Evolutionary conservation across 2,113 vertebrate species (phyloP).

Genomic region (Theristicus caerulescens): DNA sequence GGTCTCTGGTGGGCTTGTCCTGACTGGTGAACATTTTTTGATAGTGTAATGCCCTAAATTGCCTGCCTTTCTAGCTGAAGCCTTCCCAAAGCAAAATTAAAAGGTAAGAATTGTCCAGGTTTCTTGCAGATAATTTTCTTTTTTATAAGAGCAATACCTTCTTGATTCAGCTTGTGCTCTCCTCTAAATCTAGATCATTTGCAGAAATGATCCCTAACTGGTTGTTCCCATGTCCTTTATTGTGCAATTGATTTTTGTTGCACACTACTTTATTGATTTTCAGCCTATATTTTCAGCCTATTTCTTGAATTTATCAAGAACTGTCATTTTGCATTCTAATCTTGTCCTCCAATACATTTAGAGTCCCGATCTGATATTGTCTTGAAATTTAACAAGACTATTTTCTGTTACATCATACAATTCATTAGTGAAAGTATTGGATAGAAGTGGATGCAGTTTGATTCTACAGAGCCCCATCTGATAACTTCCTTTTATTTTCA

Average conservation of each 20-base stretch:
- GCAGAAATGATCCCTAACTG: not conserved
- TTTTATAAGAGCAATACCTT: not conserved
- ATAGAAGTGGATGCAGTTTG: not conserved
- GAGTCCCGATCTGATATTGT: not conserved
- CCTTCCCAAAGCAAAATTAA: not conserved
- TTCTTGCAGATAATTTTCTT: not conserved
- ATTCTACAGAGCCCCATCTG: not conserved
- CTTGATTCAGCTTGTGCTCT: not conserved
- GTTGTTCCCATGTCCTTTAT: not conserved
- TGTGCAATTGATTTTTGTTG: not conserved
- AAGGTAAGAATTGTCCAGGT: not conserved
- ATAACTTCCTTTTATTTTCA: not conserved
- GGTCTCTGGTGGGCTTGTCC: not conserved
- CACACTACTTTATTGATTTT: not conserved
- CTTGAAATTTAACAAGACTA: not conserved
- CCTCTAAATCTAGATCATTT: not conserved
- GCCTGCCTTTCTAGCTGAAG: accelerated
- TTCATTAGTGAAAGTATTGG: not conserved
- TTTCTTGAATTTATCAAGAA: not conserved
- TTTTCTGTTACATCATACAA: not conserved
- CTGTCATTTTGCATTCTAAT: not conserved
- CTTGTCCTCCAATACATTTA: not conserved
- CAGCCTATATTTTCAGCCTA: not conserved
- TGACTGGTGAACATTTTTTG: not conserved
- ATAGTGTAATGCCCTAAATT: not conserved